Conservation (phyloP, 1,140 invertebrate genomes). For the Hestina assimilis region DNA sequence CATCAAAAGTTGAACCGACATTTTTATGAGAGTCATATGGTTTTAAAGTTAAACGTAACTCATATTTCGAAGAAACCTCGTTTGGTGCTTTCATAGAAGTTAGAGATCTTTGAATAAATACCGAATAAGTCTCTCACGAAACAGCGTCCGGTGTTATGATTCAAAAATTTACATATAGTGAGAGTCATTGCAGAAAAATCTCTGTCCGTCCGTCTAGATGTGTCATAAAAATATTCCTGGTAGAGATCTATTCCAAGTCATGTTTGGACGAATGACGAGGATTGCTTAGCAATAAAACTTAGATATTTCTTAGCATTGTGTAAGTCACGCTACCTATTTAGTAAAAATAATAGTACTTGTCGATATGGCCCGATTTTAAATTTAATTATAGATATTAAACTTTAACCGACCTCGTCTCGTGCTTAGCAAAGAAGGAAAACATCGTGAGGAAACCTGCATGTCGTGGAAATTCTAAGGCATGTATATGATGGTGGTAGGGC, state of each 20-base stretch:
- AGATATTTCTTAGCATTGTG: too few relatives aligned
- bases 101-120: conserved; percentile 29
- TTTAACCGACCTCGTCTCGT: too few relatives aligned
- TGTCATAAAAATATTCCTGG: conserved; percentile 40
- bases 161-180: conserved; percentile 60
- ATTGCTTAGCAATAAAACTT: too few relatives aligned
- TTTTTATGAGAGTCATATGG: background rate
- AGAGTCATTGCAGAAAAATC: conserved; percentile 57
- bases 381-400: too few relatives aligned
- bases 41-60: conserved; percentile 5
- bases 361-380: too few relatives aligned
- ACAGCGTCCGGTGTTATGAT: conserved; percentile 35
- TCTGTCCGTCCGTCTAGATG: conserved; percentile 45
- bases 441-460: too few relatives aligned
- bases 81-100: conserved; percentile 34
- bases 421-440: too few relatives aligned
- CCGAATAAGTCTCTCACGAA: conserved; percentile 34
- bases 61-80: conserved; percentile 7
- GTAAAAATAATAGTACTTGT: too few relatives aligned
- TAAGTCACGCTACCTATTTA: too few relatives aligned
- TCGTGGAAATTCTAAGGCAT: too few relatives aligned
- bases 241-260: conserved; percentile 13
- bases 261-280: background rate
- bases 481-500: too few relatives aligned
- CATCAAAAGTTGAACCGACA: background rate